Conservation (phyloP, 2,113 vertebrate species). For the Apodemus sylvaticus region DNA sequence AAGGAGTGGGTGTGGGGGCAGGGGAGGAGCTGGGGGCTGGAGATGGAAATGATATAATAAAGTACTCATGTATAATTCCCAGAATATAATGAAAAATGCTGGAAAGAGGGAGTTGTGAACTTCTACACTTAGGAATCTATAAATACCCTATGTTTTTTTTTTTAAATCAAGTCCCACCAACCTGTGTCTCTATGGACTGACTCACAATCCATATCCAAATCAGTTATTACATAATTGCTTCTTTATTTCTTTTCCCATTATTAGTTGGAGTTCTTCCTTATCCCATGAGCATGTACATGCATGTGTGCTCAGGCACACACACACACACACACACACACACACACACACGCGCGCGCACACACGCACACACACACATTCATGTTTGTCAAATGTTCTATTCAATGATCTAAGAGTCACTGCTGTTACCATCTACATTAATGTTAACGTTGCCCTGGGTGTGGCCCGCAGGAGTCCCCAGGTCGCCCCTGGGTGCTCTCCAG, state of each 20-base stretch:
- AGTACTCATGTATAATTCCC: neutral
- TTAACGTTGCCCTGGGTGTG: neutral
- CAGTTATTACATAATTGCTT: neutral
- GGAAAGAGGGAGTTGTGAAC: neutral
- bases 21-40: neutral
- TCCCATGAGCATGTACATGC: neutral
- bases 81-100: neutral
- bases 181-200: neutral
- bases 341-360: too few species aligned
- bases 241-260: neutral
- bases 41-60: neutral
- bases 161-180: neutral
- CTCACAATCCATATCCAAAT: neutral
- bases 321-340: too few species aligned
- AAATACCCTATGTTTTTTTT: neutral
- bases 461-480: neutral
- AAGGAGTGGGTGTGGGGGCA: neutral
- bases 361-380: fast-evolving
- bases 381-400: neutral
- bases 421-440: neutral
- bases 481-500: neutral
- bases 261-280: neutral
- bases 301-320: neutral
- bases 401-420: neutral
- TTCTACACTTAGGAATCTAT: neutral